Conservation (phyloP, 2,797 vertebrate species). For the Brotogeris chrysoptera region DNA sequence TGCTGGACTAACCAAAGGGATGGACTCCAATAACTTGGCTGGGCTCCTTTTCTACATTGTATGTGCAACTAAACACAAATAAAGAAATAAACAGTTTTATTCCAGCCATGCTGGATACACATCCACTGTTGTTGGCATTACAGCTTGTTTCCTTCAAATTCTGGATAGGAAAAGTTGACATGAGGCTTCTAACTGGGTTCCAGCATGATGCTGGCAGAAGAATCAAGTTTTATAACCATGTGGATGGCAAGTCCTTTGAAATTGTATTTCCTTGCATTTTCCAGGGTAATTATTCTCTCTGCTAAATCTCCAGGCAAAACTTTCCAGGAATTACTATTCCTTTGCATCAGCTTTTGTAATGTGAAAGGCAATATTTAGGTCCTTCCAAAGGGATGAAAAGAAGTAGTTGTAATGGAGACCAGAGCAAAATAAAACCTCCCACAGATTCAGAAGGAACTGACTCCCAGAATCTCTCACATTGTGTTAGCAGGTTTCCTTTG, state of each 20-base stretch:
- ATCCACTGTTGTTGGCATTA: neutral
- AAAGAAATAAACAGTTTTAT: neutral
- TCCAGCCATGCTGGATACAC: accelerated
- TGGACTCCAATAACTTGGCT: neutral
- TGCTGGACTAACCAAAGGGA: neutral
- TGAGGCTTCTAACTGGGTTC: neutral
- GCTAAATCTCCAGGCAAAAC: neutral
- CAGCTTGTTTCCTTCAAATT: neutral
- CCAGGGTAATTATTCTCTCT: constrained; percentile 5
- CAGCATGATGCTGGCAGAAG: neutral
- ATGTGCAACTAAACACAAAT: accelerated
- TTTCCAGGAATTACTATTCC: constrained; percentile 40
- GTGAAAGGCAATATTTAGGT: constrained; percentile 42
- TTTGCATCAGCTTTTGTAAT: neutral
- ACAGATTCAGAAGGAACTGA: neutral
- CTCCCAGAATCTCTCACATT: neutral
- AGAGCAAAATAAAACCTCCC: constrained; percentile 40
- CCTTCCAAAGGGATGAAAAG: constrained; percentile 1
- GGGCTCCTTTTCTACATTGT: neutral
- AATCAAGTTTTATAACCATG: neutral
- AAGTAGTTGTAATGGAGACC: constrained; percentile 8
- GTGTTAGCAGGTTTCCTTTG: neutral
- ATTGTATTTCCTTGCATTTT: neutral
- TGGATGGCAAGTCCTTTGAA: neutral
- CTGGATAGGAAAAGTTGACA: neutral